Base-by-base conservation (phyloP, 2,797 vertebrate genomes). In the Lophius americanus region DNA sequence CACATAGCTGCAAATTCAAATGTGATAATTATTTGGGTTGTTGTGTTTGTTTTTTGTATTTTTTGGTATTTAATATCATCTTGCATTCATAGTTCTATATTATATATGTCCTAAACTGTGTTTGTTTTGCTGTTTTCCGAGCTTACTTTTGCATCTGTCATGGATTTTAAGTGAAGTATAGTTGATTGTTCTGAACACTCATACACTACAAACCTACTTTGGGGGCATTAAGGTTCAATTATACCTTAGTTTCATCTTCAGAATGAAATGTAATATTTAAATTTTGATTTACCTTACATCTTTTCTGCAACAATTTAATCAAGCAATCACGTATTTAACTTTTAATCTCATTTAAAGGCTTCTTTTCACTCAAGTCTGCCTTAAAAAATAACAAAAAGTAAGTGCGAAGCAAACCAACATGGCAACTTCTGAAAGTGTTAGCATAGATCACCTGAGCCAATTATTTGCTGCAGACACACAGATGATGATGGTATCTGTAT, bases 1-100 rank as follows among this genome's bases (percentile, higher is more conserved):
- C n/a, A 23, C 8, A 7, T 9, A 49, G 38, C 46, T 11, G 12
- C 10, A 57, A 53, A 52, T 49, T 6, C 9, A 63, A 75, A 64
- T 55, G 11, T 2, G 12, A 69, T 37, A 36, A 37, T n/a, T 78
- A 67, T 78, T 81, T 79, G 78, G 81, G 62, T 70, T 71, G 2
- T 38, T 71, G 32, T 63, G 14, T 39, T 61, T 33, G 2, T 38
- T 33, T 2, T 41, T 49, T 52, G 3, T 39, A 3, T 9, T 35
- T 78, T 72, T 80, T 75, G 68, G 58, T 52, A 55, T 70, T 67
- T 75, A 55, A 6, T 9, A 38, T 36, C 46, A 38, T 60, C 1
- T 53, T 50, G 33, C 41, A 42, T 58, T 41, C 59, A 6, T 54
- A 60, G 51, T 64, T 35, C 10, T 44, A 13, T 54, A 32, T 60